Conservation (phyloP, 2,113 vertebrate species). For the Electrona antarctica region DNA sequence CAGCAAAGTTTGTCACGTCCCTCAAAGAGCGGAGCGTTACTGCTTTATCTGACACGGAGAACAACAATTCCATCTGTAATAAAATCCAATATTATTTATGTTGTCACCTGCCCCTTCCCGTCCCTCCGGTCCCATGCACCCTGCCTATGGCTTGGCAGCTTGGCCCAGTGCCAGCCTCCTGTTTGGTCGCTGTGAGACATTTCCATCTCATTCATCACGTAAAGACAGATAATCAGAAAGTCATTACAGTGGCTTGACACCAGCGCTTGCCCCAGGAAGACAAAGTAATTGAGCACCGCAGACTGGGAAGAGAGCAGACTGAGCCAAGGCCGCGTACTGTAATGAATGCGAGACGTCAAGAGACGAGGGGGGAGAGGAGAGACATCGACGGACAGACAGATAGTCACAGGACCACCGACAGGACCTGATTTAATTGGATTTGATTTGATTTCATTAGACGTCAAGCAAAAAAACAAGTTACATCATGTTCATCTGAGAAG, state of each 20-base stretch:
- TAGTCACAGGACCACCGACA: constrained; percentile 41
- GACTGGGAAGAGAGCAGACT: constrained; percentile 73
- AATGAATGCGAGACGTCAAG: constrained; percentile 80
- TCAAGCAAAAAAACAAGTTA: too few relatives aligned
- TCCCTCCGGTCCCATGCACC: constrained; percentile 19
- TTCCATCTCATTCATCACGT: constrained; percentile 88
- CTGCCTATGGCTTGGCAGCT: constrained; percentile 58
- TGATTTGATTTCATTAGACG: too few relatives aligned
- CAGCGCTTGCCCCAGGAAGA: constrained; percentile 81
- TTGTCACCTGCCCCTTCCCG: constrained; percentile 38
- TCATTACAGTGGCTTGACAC: constrained; percentile 84
- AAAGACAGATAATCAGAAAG: constrained; percentile 89
- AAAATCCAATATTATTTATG: constrained; percentile 63
- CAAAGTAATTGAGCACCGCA: constrained; percentile 89
- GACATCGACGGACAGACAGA: constrained; percentile 41
- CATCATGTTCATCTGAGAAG: too few relatives aligned
- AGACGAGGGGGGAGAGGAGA: constrained; percentile 41
- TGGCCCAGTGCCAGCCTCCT: constrained; percentile 67
- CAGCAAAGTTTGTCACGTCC: background rate
- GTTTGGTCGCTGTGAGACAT: constrained; percentile 78
- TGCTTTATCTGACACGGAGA: constrained; percentile 33
- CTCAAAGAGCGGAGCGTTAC: constrained; percentile 26
- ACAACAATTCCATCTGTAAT: constrained; percentile 46
- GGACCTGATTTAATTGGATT: background rate
- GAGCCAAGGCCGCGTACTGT: constrained; percentile 79